A percentile compares a stretch with the other conserved stretches of the same genome.
Evolutionary conservation across 1,140 invertebrate genomes (phyloP).

Genomic region (Zaprionus inermis): DNA sequence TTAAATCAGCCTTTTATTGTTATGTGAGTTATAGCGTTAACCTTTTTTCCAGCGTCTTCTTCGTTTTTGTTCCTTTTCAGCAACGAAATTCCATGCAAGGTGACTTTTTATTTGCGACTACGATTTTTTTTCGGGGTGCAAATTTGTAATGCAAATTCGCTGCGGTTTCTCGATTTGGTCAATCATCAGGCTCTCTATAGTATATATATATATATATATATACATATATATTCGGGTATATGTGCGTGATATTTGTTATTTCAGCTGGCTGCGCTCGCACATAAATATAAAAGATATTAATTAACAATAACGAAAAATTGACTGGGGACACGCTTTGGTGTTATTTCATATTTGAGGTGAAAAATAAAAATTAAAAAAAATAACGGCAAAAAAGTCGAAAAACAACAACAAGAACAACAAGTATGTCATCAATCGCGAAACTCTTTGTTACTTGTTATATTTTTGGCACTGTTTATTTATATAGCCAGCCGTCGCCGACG

Average conservation of each 20-base stretch:
- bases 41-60: conserved; percentile 44
- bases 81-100: conserved; percentile 78
- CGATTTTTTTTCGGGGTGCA: conserved; percentile 68
- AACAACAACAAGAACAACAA: conserved; percentile 47
- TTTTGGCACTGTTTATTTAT: conserved; percentile 79
- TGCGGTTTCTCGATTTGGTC: conserved; percentile 32
- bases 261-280: conserved; percentile 27
- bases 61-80: conserved; percentile 12
- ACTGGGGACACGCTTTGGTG: conserved; percentile 77
- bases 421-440: conserved; percentile 67
- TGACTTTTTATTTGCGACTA: conserved; percentile 65
- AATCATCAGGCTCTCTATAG: conserved; percentile 24
- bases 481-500: conserved; percentile 38
- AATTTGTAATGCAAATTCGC: conserved; percentile 80
- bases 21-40: conserved; percentile 55
- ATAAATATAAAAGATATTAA: conserved; percentile 78
- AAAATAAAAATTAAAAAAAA: conserved; percentile 40
- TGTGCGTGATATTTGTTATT: conserved; percentile 33
- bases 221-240: conserved; percentile 7
- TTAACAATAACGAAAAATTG: conserved; percentile 80
- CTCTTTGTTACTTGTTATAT: conserved; percentile 70
- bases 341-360: conserved; percentile 68
- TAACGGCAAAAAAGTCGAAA: conserved; percentile 40
- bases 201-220: conserved; percentile 12
- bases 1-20: conserved; percentile 53